Base-by-base conservation (phyloP, 2,797 vertebrate genomes). In the Sebastes oblongus region DNA sequence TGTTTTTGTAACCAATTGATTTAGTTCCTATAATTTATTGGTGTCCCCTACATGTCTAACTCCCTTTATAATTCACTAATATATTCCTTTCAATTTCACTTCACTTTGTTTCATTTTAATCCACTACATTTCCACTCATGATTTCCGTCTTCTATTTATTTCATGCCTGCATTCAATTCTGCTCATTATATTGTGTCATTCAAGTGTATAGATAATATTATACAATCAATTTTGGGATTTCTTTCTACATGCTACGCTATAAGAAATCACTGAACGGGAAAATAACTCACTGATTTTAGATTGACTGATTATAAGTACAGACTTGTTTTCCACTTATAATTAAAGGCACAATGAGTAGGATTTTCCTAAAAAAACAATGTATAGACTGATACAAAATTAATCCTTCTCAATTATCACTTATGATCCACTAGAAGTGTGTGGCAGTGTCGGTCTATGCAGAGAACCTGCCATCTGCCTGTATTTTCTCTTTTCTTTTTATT, bases 161-260 rank as follows among this genome's bases (percentile, higher is more conserved):
- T 54, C 25, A 67, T 55, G 16, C 27, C 34, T 14, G 24, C 42
- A 42, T 52, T 67, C 16, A 55, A 62, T 69, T 72, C 29, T 50
- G 27, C 55, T 84, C 60, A 82, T 76, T 65, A 72, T 52, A 66
- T 54, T 64, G 7, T 32, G 27, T 22, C 70, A 78, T 73, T 82
- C 46, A 62, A 73, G 59, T 64, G 56, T 67, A 8, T 39, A 67
- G 32, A 64, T 16, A 10, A 68, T 71, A 25, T 70, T 36, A 70
- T 32, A 18, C 3, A 36, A n/a, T 54, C 20, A 4, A 5, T 59
- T 65, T 72, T 18, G 6, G 12, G 62, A n/a, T 75, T 73, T 71
- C 10, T 27, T 64, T 74, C 34, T 30, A 24, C 20, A 18, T 22
- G 5, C 25, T 34, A n/a, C 14, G 12, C 20, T 73, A 13, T 42